Conservation (phyloP, 2,113 vertebrate genomes). For the Pungitius pungitius region DNA sequence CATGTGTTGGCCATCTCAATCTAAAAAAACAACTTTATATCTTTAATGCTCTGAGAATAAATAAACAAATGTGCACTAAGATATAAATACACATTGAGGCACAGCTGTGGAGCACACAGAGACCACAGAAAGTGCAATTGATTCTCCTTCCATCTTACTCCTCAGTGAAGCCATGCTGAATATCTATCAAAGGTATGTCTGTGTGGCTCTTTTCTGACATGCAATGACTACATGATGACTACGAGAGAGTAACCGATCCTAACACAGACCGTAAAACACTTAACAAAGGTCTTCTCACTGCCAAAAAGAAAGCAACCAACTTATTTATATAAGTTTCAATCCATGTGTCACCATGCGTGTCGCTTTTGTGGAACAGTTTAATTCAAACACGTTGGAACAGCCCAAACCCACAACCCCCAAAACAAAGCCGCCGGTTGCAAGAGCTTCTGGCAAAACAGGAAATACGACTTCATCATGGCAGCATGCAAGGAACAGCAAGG, state of each 20-base stretch:
- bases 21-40: no score
- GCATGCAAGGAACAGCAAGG: conserved; percentile 17
- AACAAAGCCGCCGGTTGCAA: conserved; percentile 51
- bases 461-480: conserved; percentile 57
- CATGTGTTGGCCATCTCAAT: not conserved
- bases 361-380: conserved; percentile 16
- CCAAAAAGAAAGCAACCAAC: conserved; percentile 21
- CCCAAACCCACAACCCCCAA: conserved; percentile 39
- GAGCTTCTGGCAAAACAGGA: conserved; percentile 71
- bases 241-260: not conserved
- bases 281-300: conserved; percentile 3
- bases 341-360: conserved; percentile 5
- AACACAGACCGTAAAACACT: conserved; percentile 1
- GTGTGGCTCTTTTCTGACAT: not conserved
- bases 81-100: conserved; percentile 5
- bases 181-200: conserved; percentile 1
- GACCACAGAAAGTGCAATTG: conserved; percentile 3
- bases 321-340: not conserved
- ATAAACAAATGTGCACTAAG: not conserved
- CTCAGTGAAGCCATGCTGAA: conserved; percentile 4
- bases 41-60: no score
- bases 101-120: conserved; percentile 4
- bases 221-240: no score
- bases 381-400: conserved; percentile 60
- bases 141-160: conserved; percentile 7